Conservation (phyloP, 2,797 vertebrate species). For the Hippopotamyrus pictus region DNA sequence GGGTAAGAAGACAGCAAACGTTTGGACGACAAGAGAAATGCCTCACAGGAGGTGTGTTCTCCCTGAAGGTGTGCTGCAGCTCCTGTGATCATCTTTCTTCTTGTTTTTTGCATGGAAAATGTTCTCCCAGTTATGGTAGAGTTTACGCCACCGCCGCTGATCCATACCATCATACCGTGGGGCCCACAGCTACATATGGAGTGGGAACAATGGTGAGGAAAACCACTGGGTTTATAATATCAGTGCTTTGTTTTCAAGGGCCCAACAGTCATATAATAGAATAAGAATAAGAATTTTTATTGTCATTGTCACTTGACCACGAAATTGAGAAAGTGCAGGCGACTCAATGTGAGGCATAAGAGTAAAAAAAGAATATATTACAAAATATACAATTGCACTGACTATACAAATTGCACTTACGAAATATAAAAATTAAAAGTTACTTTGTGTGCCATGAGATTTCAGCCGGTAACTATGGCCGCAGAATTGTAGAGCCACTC, state of each 20-base stretch:
- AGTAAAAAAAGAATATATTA: neutral
- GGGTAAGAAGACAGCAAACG: constrained; percentile 49
- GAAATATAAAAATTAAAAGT: neutral
- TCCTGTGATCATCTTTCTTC: neutral
- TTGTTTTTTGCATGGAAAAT: neutral
- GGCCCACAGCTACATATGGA: constrained; percentile 68
- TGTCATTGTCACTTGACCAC: no score
- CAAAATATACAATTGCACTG: neutral
- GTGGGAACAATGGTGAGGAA: constrained; percentile 73
- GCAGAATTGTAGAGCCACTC: neutral
- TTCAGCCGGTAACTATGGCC: neutral
- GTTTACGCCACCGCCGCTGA: constrained; percentile 66
- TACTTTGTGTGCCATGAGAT: neutral
- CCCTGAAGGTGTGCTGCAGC: neutral
- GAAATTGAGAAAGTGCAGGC: no score
- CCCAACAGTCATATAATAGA: neutral
- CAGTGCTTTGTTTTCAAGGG: neutral
- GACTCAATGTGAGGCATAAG: neutral
- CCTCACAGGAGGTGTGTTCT: neutral
- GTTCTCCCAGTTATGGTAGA: constrained; percentile 60
- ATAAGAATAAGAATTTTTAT: no score
- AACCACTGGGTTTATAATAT: neutral
- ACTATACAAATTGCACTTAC: neutral
- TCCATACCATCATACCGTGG: constrained; percentile 70
- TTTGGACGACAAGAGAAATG: neutral